These are phyloP conservation scores for Mirounga angustirostris DNA, from an alignment of 2,113 vertebrate species.

Conservation along the genomic window DNA sequence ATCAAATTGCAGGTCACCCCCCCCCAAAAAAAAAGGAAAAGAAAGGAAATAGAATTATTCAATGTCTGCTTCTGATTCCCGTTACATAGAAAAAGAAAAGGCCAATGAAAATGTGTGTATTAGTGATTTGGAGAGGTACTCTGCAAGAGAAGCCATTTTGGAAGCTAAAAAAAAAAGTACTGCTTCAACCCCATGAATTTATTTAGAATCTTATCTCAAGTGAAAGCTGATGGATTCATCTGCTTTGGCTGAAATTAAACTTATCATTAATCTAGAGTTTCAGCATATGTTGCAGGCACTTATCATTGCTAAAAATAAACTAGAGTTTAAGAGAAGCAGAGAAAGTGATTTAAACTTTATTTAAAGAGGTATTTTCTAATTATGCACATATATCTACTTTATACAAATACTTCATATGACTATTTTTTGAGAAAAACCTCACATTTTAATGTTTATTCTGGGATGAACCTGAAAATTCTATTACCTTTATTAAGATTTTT, in stretches of 20 bases:
- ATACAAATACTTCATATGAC: conserved; percentile 88
- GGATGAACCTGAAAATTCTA: conserved; percentile 69
- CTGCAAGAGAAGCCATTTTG: conserved; percentile 78
- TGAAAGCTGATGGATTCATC: conserved; percentile 82
- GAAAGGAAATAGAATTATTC: conserved; percentile 69
- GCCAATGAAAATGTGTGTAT: conserved; percentile 73
- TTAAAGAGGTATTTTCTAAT: conserved; percentile 88
- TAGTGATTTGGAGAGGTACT: conserved; percentile 81
- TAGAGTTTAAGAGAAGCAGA: conserved; percentile 81
- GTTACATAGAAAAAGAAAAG: conserved; percentile 78
- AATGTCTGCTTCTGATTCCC: conserved; percentile 73
- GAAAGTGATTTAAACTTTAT: conserved; percentile 85
- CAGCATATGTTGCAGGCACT: conserved; percentile 78
- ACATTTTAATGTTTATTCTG: conserved; percentile 80
- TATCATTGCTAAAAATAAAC: conserved; percentile 84
- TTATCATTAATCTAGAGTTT: conserved; percentile 83
- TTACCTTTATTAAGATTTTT: conserved; percentile 82
- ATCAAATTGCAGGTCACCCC: conserved; percentile 25
- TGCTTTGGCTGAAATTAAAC: conserved; percentile 83
- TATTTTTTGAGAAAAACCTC: conserved; percentile 83
- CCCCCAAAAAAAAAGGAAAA: conserved; percentile 38
- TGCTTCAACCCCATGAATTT: conserved; percentile 69
- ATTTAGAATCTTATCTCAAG: conserved; percentile 80
- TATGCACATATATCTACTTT: conserved; percentile 88
- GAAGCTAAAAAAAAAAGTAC: conserved; percentile 71